phyloP scores from a whole-genome alignment of 2,113 vertebrate genomes.

The Raja brachyura region DNA sequence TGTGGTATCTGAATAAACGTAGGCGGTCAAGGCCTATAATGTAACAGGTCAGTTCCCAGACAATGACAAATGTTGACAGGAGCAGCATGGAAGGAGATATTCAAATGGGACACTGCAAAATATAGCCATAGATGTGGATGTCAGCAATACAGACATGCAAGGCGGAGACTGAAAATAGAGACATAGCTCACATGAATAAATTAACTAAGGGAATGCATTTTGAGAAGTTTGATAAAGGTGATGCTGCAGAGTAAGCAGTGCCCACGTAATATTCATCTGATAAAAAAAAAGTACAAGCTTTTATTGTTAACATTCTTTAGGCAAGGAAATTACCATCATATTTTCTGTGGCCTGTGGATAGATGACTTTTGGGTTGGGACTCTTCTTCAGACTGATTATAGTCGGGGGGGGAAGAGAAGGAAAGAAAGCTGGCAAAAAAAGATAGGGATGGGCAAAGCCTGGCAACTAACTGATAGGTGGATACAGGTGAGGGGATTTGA shows the following conservation, averaged over 20 bases:
- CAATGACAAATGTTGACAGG: neutral
- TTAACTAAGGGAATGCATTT: neutral
- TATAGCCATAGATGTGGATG: neutral
- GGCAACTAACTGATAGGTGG: too few species aligned
- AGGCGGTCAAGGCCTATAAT: neutral
- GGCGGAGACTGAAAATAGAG: neutral
- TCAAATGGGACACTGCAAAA: neutral
- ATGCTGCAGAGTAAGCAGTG: neutral
- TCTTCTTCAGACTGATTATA: too few species aligned
- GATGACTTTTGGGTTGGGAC: too few species aligned
- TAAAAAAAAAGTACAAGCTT: too few species aligned
- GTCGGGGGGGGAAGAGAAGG: too few species aligned
- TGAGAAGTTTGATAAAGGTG: neutral
- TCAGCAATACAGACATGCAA: neutral
- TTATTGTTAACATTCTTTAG: too few species aligned
- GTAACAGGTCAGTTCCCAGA: neutral
- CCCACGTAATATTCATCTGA: too few species aligned
- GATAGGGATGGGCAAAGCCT: too few species aligned
- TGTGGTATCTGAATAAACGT: neutral
- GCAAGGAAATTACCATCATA: too few species aligned
- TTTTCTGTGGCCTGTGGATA: too few species aligned
- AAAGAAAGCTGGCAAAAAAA: too few species aligned
- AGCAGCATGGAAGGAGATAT: neutral
- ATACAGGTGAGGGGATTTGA: too few species aligned
- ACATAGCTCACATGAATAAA: neutral